Conservation (phyloP, 2,888 invertebrate genomes). For the Philereme transversata region DNA sequence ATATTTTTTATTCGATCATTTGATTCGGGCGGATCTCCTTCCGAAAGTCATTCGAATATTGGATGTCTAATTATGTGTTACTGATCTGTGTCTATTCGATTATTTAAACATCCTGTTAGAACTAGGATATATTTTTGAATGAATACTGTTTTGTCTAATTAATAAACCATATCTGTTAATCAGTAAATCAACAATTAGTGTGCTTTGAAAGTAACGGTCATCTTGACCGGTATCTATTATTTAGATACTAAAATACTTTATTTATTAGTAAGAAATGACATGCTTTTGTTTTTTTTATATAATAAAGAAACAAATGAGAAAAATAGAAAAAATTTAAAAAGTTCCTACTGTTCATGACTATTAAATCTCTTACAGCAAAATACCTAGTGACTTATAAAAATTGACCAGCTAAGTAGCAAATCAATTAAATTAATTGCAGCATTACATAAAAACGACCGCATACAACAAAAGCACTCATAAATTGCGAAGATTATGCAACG, state of each 20-base stretch:
- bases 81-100: conserved; percentile 22
- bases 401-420: conserved; percentile 17
- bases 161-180: too few species aligned
- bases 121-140: neutral
- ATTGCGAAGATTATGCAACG: conserved; percentile 80
- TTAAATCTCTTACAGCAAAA: neutral
- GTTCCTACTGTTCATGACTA: neutral
- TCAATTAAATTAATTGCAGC: conserved; percentile 49
- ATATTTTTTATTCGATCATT: conserved; percentile 59
- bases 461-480: conserved; percentile 75
- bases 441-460: conserved; percentile 66
- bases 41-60: conserved; percentile 45
- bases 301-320: too few species aligned
- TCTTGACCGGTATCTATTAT: too few species aligned
- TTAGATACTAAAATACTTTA: too few species aligned
- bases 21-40: conserved; percentile 57
- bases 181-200: too few species aligned
- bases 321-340: too few species aligned
- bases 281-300: too few species aligned
- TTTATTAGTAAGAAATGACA: too few species aligned
- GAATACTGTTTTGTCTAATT: neutral
- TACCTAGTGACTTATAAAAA: neutral
- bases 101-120: conserved; percentile 1
- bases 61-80: conserved; percentile 36
- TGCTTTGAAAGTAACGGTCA: too few species aligned